Conservation (phyloP, 2,113 vertebrate genomes). For the Canis aureus region DNA sequence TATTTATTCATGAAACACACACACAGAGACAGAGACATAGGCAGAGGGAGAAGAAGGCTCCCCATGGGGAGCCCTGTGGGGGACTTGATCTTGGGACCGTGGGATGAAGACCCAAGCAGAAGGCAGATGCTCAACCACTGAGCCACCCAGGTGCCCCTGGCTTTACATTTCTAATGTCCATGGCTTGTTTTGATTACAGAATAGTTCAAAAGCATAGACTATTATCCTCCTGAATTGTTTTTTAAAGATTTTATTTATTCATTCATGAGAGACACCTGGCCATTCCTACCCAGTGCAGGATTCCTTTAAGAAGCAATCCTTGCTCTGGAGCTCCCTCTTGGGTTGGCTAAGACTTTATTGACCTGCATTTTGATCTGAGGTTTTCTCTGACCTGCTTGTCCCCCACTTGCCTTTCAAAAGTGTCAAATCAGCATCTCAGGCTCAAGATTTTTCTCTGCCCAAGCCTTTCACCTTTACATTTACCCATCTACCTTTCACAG, state of each 20-base stretch:
- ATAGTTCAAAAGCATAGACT: slow-evolving; percentile 1
- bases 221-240: slow-evolving; percentile 6
- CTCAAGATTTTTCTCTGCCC: slow-evolving; percentile 8
- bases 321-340: background rate
- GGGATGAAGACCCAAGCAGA: no score
- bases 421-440: background rate
- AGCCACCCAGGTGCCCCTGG: background rate
- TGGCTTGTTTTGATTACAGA: background rate
- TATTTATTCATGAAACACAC: no score
- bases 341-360: slow-evolving; percentile 16
- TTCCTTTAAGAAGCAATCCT: background rate
- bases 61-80: no score
- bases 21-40: no score
- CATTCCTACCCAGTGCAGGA: background rate
- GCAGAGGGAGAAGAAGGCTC: no score
- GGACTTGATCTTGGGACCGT: no score
- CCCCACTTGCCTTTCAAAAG: background rate
- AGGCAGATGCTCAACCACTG: no score
- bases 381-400: background rate
- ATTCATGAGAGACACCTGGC: background rate
- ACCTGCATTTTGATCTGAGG: background rate
- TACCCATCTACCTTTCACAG: background rate
- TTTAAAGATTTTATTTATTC: no score
- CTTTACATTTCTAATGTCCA: slow-evolving; percentile 25
- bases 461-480: background rate